phyloP scores from a whole-genome alignment of 2,113 vertebrate species.

The Apodemus speciosus region DNA sequence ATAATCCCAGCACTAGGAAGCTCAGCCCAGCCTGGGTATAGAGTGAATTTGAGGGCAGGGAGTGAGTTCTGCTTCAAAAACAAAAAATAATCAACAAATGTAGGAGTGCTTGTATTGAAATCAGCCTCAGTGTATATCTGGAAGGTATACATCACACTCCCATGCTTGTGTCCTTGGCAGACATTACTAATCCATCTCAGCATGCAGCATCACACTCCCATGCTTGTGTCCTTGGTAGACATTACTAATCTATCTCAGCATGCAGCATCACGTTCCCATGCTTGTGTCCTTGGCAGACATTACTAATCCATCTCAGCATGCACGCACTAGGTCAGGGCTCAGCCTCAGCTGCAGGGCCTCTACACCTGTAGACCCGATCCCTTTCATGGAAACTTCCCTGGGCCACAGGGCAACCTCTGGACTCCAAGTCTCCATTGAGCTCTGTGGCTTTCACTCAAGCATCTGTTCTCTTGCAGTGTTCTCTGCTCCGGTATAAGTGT shows the following conservation, averaged over 20 bases:
- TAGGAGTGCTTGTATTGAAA: background rate
- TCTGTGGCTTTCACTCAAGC: background rate
- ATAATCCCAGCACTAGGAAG: background rate
- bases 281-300: background rate
- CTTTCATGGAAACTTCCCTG: background rate
- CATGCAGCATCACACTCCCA: background rate
- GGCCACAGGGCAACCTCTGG: background rate
- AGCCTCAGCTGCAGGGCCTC: background rate
- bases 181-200: background rate
- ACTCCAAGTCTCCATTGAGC: background rate
- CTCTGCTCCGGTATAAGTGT: background rate
- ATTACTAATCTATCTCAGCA: background rate
- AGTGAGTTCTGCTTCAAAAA: background rate
- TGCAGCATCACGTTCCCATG: background rate
- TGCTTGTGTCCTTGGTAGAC: background rate
- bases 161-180: background rate
- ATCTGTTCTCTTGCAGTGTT: background rate
- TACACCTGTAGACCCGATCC: background rate
- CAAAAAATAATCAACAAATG: background rate
- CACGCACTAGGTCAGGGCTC: rapidly evolving
- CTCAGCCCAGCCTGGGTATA: background rate
- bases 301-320: background rate
- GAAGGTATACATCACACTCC: background rate
- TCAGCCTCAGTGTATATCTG: background rate
- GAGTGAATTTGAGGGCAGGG: background rate